Conservation (phyloP, 2,888 invertebrate genomes). For the Epiblema foenella region DNA sequence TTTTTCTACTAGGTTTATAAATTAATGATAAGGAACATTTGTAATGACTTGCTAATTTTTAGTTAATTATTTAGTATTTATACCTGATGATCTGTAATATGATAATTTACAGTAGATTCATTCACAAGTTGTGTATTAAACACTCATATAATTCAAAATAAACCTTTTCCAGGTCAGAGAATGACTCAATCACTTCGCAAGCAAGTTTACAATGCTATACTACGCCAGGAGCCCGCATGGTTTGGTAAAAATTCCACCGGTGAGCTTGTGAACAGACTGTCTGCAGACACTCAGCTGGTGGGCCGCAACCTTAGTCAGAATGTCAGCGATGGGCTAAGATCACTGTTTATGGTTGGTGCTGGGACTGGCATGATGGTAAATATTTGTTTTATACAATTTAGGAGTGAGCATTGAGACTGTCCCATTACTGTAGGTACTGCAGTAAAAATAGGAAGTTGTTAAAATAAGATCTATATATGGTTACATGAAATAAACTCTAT, state of each 20-base stretch:
- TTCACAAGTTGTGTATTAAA: background rate
- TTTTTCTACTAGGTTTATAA: too few species aligned
- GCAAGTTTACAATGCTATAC: slow-evolving; percentile 90
- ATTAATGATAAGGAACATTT: too few species aligned
- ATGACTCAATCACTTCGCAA: slow-evolving; percentile 93
- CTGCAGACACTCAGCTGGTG: slow-evolving; percentile 95
- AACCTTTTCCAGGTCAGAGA: slow-evolving; percentile 89
- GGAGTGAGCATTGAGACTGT: too few species aligned
- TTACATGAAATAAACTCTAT: too few species aligned
- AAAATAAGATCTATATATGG: too few species aligned
- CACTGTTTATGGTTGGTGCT: slow-evolving; percentile 92
- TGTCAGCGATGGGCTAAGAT: slow-evolving; percentile 96
- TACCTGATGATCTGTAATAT: too few species aligned
- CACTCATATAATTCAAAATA: background rate
- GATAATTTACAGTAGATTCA: too few species aligned
- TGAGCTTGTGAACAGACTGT: slow-evolving; percentile 95
- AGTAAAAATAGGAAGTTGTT: too few species aligned
- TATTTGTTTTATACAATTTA: background rate
- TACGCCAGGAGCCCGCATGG: slow-evolving; percentile 95
- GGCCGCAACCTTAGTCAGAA: slow-evolving; percentile 97
- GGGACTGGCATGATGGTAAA: slow-evolving; percentile 97
- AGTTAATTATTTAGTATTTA: too few species aligned
- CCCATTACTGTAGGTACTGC: too few species aligned
- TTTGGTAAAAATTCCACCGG: slow-evolving; percentile 96
- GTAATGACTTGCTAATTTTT: too few species aligned